phyloP scores from a whole-genome alignment of 30 jellyfish, hydroid and myxozoan species.

The Clytia hemisphaerica region DNA sequence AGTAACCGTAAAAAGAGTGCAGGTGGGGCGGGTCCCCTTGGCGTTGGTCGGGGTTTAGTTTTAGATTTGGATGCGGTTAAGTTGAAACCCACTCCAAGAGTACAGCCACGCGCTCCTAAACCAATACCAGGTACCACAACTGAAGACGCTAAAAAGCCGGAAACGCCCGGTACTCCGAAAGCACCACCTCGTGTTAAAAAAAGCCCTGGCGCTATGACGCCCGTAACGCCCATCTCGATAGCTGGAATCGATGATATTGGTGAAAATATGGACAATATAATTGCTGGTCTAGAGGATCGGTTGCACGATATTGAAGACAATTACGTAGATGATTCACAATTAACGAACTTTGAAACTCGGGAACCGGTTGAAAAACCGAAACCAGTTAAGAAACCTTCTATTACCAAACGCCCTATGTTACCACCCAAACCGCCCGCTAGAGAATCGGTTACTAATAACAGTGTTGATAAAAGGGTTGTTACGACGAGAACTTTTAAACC shows the following conservation, averaged over 20 bases:
- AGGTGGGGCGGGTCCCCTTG: too few species aligned
- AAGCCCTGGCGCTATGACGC: background rate
- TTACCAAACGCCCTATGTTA: background rate
- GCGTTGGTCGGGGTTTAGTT: too few species aligned
- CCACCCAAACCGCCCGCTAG: background rate
- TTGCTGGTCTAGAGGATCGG: slow-evolving; percentile 20
- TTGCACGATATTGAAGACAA: background rate
- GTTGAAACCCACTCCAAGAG: background rate
- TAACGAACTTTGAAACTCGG: background rate
- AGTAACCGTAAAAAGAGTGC: background rate
- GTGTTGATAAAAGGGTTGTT: background rate
- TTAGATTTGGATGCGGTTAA: too few species aligned
- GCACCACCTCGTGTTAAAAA: background rate
- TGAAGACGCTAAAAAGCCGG: slow-evolving; percentile 6
- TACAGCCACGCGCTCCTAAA: background rate
- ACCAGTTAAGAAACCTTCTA: background rate
- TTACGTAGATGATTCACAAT: too few species aligned
- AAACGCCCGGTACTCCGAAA: background rate
- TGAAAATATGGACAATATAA: slow-evolving; percentile 9
- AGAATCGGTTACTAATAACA: background rate
- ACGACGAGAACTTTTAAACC: slow-evolving; percentile 6
- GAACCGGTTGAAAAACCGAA: background rate
- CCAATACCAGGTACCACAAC: background rate
- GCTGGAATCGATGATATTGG: slow-evolving; percentile 30
- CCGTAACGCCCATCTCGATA: background rate